Conservation (phyloP, 2,797 vertebrate genomes). For the Cynopterus sphinx region DNA sequence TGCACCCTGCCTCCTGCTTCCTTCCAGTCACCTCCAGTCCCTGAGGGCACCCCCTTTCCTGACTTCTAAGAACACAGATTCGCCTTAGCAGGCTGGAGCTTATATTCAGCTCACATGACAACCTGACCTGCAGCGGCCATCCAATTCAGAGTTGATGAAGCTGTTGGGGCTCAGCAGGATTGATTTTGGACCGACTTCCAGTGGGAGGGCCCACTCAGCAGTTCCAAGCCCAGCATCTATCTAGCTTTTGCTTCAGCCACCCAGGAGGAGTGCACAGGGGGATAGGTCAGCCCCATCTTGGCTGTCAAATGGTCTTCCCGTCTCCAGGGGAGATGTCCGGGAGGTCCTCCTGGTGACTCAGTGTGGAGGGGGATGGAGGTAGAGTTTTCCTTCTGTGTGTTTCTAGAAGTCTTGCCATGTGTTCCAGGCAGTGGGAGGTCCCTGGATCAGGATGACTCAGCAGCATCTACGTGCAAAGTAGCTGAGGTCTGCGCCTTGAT, state of each 20-base stretch:
- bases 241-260: not conserved
- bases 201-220: not conserved
- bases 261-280: not conserved
- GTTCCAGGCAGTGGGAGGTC: not conserved
- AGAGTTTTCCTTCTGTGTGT: not conserved
- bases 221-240: not conserved
- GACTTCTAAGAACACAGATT: not conserved
- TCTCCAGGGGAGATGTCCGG: not conserved
- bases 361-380: not conserved
- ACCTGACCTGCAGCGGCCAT: not conserved
- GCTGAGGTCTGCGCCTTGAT: constrained; percentile 27
- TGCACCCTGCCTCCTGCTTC: accelerated
- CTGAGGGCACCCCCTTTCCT: not conserved
- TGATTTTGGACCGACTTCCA: not conserved
- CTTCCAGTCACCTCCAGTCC: not conserved
- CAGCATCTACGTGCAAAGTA: not conserved
- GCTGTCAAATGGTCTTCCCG: not conserved
- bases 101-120: not conserved
- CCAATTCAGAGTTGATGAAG: not conserved
- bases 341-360: constrained; percentile 12
- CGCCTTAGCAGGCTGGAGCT: not conserved
- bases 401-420: constrained; percentile 34
- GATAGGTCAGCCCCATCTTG: not conserved
- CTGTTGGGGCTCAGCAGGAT: not conserved
- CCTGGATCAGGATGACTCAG: constrained; percentile 46